Conservation (phyloP, 2,888 invertebrate species). For the Frankliniella fusca region DNA sequence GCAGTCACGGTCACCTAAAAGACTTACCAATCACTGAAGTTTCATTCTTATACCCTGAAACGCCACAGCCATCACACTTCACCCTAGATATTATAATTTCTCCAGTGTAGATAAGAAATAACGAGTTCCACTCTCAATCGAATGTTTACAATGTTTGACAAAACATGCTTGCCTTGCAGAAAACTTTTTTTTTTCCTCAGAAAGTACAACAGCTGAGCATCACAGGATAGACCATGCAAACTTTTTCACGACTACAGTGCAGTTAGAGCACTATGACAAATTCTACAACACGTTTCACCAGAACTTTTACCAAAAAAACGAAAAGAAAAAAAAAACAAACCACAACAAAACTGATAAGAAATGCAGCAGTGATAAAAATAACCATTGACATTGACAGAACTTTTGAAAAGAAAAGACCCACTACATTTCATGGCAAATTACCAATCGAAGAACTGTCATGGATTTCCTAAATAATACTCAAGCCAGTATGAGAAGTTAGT, state of each 20-base stretch:
- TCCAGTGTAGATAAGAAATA: neutral
- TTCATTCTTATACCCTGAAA: neutral
- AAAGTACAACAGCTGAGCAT: constrained; percentile 9
- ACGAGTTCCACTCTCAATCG: neutral
- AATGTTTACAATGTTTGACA: constrained; percentile 1
- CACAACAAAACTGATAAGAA: too few species aligned
- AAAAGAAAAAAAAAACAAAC: too few species aligned
- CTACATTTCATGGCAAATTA: too few species aligned
- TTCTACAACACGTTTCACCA: neutral
- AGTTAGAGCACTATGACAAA: neutral
- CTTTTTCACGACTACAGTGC: too few species aligned
- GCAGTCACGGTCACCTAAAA: neutral
- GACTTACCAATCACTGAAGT: neutral
- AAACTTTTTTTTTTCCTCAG: neutral
- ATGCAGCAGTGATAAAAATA: too few species aligned
- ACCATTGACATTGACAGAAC: too few species aligned
- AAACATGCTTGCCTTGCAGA: constrained; percentile 21
- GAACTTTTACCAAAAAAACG: too few species aligned
- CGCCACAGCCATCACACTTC: neutral
- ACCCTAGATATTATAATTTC: neutral
- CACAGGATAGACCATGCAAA: too few species aligned
- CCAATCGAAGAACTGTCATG: too few species aligned
- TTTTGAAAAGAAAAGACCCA: too few species aligned
- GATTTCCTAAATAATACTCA: too few species aligned
- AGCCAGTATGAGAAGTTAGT: too few species aligned